Base-by-base conservation (phyloP, 2,888 invertebrate species). In the Chouioia cunea region DNA sequence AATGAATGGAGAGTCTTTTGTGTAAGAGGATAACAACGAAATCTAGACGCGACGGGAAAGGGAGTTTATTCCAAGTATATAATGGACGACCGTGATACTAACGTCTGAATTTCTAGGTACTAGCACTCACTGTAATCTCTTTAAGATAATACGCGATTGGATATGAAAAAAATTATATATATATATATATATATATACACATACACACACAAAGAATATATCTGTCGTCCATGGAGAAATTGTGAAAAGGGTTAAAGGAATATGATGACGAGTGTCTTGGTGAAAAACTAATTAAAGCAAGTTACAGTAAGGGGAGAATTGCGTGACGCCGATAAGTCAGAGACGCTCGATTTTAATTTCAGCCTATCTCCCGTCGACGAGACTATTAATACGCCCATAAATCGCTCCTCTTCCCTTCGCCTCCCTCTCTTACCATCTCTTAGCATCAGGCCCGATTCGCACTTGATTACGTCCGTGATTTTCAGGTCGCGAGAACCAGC, bases 231-330 rank as follows among this genome's bases (percentile, higher is more conserved):
- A n/a, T n/a, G n/a, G n/a, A n/a, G n/a, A n/a, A n/a, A n/a, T n/a
- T n/a, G n/a, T n/a, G n/a, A 59, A 64, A 8, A 64, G 27, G 20
- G 57, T 59, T 36, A 22, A 36, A 63, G 50, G 54, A 6, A n/a
- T 15, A 15, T 48, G n/a, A n/a, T 16, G 48, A n/a, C 4, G 18
- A n/a, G 48, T n/a, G 48, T 48, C 48, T n/a, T 18, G 48, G 16
- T 56, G 18, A 56, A 68, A 68, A 72, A 72, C 71, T 72, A 72
- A 72, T 72, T 68, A 72, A 72, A 54, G 58, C 54, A 16, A 14
- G 15, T 44, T 18, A 6, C 16, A n/a, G 22, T 20, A 16, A 4
- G 23, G 44, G 36, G 62, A 50, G 63, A 14, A 46, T 52, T 43
- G 71, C 71, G 66, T 67, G 47, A 67, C 67, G 54, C 62, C 36